Conservation (phyloP, 2,797 vertebrate species). For the Oreortyx pictus region DNA sequence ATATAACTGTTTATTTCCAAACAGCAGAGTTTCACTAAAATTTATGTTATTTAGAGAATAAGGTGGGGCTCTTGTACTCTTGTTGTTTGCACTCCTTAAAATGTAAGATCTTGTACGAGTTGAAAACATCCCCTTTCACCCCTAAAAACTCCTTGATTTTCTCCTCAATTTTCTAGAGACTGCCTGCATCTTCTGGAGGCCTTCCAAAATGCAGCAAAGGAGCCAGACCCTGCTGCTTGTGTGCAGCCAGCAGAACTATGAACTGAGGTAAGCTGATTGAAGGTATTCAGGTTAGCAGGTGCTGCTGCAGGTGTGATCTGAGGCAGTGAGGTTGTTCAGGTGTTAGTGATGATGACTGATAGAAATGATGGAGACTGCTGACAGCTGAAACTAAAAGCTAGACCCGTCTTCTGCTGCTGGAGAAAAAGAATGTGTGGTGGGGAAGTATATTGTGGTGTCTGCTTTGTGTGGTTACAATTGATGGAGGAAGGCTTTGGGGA, state of each 20-base stretch:
- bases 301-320: not conserved
- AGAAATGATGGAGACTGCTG: not conserved
- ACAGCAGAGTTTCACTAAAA: not conserved
- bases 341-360: not conserved
- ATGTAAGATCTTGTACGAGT: not conserved
- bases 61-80: not conserved
- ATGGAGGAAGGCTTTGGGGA: not conserved
- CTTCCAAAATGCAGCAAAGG: fast-evolving
- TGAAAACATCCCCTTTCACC: not conserved
- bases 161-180: not conserved
- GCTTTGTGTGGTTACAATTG: fast-evolving
- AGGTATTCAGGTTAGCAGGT: not conserved
- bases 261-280: not conserved
- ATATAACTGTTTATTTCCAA: not conserved
- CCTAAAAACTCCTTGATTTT: not conserved
- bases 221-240: not conserved
- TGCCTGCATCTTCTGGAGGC: not conserved
- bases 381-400: not conserved
- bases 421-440: fast-evolving
- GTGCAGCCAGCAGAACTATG: not conserved
- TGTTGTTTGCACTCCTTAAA: not conserved
- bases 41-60: not conserved
- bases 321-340: not conserved
- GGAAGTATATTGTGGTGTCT: fast-evolving
- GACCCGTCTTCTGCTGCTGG: fast-evolving